Conservation (phyloP, 2,797 vertebrate genomes). For the Pyrocephalus nanus region DNA sequence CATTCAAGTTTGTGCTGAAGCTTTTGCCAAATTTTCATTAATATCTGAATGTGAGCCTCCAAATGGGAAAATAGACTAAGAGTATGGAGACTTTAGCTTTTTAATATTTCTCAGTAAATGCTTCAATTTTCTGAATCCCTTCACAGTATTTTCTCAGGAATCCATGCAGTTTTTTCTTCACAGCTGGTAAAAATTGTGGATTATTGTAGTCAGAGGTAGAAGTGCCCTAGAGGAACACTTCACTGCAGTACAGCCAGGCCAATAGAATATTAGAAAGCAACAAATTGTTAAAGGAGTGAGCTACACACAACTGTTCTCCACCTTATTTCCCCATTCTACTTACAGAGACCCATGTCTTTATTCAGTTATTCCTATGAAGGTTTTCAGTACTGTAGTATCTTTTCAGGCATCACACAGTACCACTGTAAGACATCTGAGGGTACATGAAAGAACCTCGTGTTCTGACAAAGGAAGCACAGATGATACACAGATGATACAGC, state of each 20-base stretch:
- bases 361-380: not conserved
- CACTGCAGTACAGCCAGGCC: not conserved
- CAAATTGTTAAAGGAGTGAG: not conserved
- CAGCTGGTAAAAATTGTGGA: not conserved
- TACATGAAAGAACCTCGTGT: not conserved
- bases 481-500: not conserved
- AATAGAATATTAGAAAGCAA: not conserved
- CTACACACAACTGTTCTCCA: not conserved
- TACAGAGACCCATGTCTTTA: not conserved
- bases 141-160: not conserved
- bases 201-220: not conserved
- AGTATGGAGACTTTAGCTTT: not conserved
- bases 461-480: not conserved
- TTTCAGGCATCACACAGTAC: not conserved
- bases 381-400: not conserved
- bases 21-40: not conserved
- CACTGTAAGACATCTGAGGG: not conserved
- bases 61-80: not conserved
- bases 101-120: not conserved
- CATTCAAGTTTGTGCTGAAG: not conserved
- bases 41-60: not conserved
- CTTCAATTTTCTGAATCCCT: not conserved
- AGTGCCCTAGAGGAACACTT: not conserved
- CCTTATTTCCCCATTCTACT: not conserved
- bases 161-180: not conserved